A percentile compares a stretch with the other conserved stretches of the same genome.
Conservation (phyloP, 2,113 vertebrate genomes). For the Pterocles orientalis region DNA sequence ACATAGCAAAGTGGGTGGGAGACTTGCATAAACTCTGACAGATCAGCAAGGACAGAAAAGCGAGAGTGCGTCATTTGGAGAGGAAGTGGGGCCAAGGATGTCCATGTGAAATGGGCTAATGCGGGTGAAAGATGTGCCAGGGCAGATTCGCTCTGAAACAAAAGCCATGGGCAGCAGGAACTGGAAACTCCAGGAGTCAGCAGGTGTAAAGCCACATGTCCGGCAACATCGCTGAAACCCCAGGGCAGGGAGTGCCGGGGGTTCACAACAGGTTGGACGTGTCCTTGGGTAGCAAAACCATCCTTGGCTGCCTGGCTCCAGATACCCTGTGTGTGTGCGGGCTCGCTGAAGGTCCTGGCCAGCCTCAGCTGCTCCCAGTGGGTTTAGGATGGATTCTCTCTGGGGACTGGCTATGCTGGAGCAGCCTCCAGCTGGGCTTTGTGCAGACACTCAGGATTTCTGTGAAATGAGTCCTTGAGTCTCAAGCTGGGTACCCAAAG, state of each 20-base stretch:
- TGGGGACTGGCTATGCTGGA: neutral
- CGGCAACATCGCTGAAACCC: neutral
- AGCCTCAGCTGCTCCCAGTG: neutral
- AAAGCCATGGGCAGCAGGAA: rapidly evolving
- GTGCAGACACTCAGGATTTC: neutral
- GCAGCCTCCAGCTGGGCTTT: neutral
- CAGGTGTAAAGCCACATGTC: neutral
- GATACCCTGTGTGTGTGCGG: rapidly evolving
- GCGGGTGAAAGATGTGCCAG: neutral
- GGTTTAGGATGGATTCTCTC: neutral
- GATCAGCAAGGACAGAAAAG: neutral
- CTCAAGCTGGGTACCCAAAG: neutral
- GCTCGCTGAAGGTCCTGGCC: neutral
- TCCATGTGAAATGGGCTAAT: neutral
- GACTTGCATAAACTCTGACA: neutral
- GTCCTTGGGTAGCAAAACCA: neutral
- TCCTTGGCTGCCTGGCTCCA: neutral
- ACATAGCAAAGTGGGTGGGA: neutral
- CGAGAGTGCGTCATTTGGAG: neutral
- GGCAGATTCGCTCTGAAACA: neutral
- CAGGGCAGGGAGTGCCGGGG: neutral
- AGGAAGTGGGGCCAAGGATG: neutral
- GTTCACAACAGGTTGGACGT: neutral
- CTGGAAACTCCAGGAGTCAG: neutral
- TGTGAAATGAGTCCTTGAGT: neutral